Evolutionary conservation across 2,888 invertebrate genomes (phyloP), one percentile per base, ranked within the genome.

Genomic region (Bellardia bayeri): DNA sequence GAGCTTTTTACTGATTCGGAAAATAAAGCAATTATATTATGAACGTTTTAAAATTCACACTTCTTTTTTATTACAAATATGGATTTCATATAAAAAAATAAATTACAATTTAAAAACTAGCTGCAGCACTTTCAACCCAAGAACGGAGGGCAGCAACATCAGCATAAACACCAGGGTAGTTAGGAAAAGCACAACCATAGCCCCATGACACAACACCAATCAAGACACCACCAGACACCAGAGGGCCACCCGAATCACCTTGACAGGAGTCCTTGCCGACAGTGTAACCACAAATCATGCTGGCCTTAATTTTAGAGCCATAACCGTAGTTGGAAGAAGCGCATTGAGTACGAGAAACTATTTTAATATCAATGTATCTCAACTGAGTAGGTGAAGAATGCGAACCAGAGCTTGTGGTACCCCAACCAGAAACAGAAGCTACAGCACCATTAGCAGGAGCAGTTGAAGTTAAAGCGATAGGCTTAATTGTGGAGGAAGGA

Each of bases 341-440:
- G 86, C 95, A 95, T 0, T 91, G 89, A 0, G 89, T 83, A 1
- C 93, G 91, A 87, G 91, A 93, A 2, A 95, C 93, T 71, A 89
- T 89, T 0, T 79, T 71, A 89, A 94, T 94, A 0, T 94, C 93
- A 0, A 95, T 92, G n/a, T 92, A 56, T 0, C 94, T 94, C 66
- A 92, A 93, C 49, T 79, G 68, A 58, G 49, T 7, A 4, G 79
- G 69, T 2, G 54, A 14, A 16, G 56, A 58, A 30, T 13, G 7
- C 14, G 33, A 64, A 30, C 79, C 66, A 3, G 51, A 56, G 6
- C 42, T 8, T 6, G 61, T 63, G 6, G 76, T 37, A 64, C 90
- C 90, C 90, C 90, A 90, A 9, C 90, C 90, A 61, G 74, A 66
- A 8, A 90, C 88, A 2, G 61, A 30, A 56, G 88, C 89, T 3